Conservation (phyloP, 2,113 vertebrate species). For the Tupaia chinensis region DNA sequence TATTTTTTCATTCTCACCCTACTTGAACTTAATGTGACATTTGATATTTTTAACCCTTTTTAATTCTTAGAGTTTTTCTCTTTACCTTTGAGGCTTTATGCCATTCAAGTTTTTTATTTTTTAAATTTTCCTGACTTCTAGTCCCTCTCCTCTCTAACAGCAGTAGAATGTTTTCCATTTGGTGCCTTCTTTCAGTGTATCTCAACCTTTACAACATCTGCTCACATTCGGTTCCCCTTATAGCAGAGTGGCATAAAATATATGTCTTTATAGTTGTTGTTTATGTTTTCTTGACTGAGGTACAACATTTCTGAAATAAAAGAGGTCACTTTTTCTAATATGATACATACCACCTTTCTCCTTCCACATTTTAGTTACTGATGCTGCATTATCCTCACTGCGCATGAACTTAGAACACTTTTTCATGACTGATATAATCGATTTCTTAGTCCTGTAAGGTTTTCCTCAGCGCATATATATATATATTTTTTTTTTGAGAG, state of each 20-base stretch:
- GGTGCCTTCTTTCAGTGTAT: not conserved
- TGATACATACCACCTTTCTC: not conserved
- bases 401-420: not conserved
- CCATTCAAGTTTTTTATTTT: not conserved
- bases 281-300: not conserved
- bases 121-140: not conserved
- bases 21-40: not conserved
- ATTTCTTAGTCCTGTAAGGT: not conserved
- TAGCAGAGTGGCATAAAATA: not conserved
- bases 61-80: not conserved
- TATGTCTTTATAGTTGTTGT: not conserved
- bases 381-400: not conserved
- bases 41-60: not conserved
- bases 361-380: not conserved
- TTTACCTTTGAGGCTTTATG: not conserved
- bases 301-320: constrained; percentile 6
- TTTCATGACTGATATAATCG: not conserved
- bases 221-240: not conserved
- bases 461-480: not conserved
- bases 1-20: not conserved
- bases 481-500: too few species aligned
- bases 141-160: not conserved
- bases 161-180: not conserved
- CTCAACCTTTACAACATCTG: not conserved
- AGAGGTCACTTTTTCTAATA: not conserved